Conservation (phyloP, 2,113 vertebrate species). For the Gopherus evgoodei region DNA sequence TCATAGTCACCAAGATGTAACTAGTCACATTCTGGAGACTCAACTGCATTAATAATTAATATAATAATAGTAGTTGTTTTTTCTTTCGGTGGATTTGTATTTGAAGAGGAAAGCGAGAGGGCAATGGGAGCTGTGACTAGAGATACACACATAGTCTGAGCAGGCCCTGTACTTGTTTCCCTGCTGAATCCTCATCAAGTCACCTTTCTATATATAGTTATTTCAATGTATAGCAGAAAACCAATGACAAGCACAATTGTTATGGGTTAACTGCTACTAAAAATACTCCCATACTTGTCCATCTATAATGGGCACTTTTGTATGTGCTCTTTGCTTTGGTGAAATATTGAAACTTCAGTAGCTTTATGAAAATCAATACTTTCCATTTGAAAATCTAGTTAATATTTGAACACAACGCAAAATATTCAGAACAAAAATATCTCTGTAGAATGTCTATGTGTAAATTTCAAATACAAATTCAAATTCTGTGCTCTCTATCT, state of each 20-base stretch:
- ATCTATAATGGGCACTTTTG: not conserved
- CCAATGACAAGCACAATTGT: slow-evolving; percentile 49
- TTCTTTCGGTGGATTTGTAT: slow-evolving; percentile 46
- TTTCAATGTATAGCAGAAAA: slow-evolving; percentile 59
- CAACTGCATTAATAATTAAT: not conserved
- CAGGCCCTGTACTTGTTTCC: slow-evolving; percentile 49
- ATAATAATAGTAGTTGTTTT: not conserved
- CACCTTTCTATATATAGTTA: slow-evolving; percentile 25
- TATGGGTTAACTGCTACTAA: slow-evolving; percentile 23
- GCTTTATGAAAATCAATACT: slow-evolving; percentile 17
- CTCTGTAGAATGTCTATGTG: not conserved
- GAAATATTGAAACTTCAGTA: slow-evolving; percentile 51
- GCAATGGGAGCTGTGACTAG: slow-evolving; percentile 24
- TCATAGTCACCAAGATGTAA: not conserved
- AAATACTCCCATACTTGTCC: not conserved
- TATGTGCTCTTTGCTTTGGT: slow-evolving; percentile 44
- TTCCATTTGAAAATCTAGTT: slow-evolving; percentile 25
- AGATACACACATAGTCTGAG: slow-evolving; percentile 26
- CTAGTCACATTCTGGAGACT: not conserved
- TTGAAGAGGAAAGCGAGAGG: slow-evolving; percentile 20
- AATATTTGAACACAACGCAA: not conserved
- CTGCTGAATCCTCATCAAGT: slow-evolving; percentile 23
- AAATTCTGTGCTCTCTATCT: slow-evolving; percentile 48
- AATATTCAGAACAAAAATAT: slow-evolving; percentile 19
- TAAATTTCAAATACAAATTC: slow-evolving; percentile 35